These are phyloP conservation scores for Dasypolia templi DNA, from an alignment of 2,888 invertebrate species.

Conservation along the genomic window DNA sequence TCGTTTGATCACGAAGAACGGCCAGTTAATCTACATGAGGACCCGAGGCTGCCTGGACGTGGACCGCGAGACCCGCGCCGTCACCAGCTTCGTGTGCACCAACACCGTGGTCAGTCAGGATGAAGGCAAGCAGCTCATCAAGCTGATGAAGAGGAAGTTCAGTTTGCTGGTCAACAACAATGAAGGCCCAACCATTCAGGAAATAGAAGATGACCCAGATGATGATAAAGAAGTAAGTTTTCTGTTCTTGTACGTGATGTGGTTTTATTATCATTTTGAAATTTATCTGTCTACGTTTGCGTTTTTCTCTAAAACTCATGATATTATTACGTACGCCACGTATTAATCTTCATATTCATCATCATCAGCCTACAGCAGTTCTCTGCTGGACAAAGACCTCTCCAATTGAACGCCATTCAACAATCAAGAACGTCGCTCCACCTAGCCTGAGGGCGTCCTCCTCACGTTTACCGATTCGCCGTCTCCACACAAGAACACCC, in stretches of 20 bases:
- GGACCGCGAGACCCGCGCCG: conserved; percentile 92
- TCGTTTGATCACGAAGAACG: conserved; percentile 94
- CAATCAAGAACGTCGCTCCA: not conserved
- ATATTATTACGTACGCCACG: not conserved
- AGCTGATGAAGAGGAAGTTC: conserved; percentile 94
- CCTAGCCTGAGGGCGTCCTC: too few species aligned
- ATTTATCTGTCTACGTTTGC: too few species aligned
- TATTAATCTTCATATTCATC: too few species aligned
- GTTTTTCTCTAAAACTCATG: not conserved
- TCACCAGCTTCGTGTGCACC: conserved; percentile 95
- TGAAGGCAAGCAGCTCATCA: conserved; percentile 92
- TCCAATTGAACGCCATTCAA: not conserved
- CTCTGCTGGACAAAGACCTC: not conserved
- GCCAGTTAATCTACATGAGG: conserved; percentile 95
- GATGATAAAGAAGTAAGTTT: conserved; percentile 41
- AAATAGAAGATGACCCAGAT: conserved; percentile 61
- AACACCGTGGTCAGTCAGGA: conserved; percentile 94
- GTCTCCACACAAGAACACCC: too few species aligned
- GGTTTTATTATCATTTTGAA: conserved; percentile 5
- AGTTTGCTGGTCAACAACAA: conserved; percentile 88
- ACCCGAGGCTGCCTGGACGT: conserved; percentile 95
- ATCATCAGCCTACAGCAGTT: not conserved
- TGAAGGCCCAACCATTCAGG: conserved; percentile 58
- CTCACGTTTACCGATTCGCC: too few species aligned
- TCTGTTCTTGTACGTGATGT: not conserved